These are phyloP conservation scores for Salvelinus fontinalis DNA, from an alignment of 2,113 vertebrate species.

Conservation along the genomic window DNA sequence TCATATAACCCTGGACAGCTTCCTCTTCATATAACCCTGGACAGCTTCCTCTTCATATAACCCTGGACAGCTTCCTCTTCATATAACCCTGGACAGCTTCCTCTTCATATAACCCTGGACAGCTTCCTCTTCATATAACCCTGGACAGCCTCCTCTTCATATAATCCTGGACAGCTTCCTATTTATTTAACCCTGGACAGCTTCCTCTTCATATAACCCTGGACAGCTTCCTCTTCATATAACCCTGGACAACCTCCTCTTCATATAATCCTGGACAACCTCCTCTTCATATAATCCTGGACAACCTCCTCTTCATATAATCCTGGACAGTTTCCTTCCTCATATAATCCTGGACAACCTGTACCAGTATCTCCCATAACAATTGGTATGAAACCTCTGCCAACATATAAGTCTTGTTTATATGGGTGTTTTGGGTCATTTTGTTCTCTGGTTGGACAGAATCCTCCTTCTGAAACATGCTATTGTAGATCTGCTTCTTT, in stretches of 20 bases:
- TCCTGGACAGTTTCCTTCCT: conserved; percentile 75
- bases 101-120: conserved; percentile 56
- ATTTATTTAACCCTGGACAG: background rate
- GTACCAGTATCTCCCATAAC: background rate
- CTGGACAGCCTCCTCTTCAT: too few relatives aligned
- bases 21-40: too few relatives aligned
- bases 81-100: too few relatives aligned
- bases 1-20: conserved; percentile 73
- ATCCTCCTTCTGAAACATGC: background rate
- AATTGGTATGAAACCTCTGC: background rate
- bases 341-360: conserved; percentile 55
- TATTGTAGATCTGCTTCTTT: background rate
- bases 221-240: conserved; percentile 13
- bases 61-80: too few relatives aligned
- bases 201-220: conserved; percentile 68
- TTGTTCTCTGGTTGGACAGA: background rate
- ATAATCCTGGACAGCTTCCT: conserved; percentile 61
- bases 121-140: conserved; percentile 11
- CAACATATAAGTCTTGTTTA: too few relatives aligned
- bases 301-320: conserved; percentile 70
- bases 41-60: background rate
- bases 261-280: conserved; percentile 74
- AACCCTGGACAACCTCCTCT: conserved; percentile 41
- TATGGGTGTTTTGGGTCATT: too few relatives aligned
- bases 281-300: conserved; percentile 74